These are phyloP conservation scores for Heliconius hortense DNA, from an alignment of 2,888 invertebrate species.

Conservation along the genomic window DNA sequence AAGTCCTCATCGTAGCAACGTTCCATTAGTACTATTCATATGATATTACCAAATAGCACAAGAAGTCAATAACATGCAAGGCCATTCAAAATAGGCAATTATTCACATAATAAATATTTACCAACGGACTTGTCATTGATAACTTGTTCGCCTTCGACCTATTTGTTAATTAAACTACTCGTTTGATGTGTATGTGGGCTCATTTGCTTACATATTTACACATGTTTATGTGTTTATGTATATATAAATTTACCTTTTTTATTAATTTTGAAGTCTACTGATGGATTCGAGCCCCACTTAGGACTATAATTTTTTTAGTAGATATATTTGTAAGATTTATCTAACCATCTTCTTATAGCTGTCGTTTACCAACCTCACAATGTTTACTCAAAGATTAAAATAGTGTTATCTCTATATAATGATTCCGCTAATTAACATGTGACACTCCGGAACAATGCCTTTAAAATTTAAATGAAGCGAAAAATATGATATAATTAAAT, in stretches of 20 bases:
- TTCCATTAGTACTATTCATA: too few relatives aligned
- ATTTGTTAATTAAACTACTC: conserved; percentile 7
- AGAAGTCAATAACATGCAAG: not conserved
- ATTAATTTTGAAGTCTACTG: too few relatives aligned
- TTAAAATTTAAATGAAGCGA: too few relatives aligned
- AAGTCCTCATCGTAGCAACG: too few relatives aligned
- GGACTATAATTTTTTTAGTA: too few relatives aligned
- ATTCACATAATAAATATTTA: not conserved
- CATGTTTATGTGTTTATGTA: not conserved
- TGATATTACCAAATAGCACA: too few relatives aligned
- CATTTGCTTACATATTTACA: conserved; percentile 3
- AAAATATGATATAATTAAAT: too few relatives aligned
- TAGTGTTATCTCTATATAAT: not conserved
- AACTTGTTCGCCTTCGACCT: conserved; percentile 8
- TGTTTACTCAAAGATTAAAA: not conserved
- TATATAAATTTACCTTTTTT: too few relatives aligned
- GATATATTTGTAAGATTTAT: conserved; percentile 12
- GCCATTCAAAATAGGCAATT: conserved; percentile 3
- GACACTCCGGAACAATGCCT: too few relatives aligned
- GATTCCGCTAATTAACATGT: too few relatives aligned
- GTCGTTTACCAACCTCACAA: conserved; percentile 7
- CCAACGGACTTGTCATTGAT: not conserved
- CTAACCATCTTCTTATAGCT: not conserved
- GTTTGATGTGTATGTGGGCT: conserved; percentile 12
- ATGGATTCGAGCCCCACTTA: too few relatives aligned